A percentile compares a stretch with the other conserved stretches of the same genome.
Conservation (phyloP, 2,888 invertebrate genomes). For the Lissonota sp. region DNA sequence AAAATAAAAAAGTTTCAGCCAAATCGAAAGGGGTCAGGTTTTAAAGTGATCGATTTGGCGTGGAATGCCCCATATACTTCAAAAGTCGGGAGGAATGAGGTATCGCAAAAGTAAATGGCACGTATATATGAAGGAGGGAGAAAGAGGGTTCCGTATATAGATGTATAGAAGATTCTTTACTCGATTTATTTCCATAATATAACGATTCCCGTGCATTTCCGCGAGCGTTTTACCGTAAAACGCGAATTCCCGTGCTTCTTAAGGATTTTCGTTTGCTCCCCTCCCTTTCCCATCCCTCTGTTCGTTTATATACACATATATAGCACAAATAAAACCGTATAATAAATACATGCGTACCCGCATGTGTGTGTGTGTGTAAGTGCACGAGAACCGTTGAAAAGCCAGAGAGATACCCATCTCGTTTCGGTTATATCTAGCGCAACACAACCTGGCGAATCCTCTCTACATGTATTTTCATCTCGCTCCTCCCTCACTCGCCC, state of each 20-base stretch:
- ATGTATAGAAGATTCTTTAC: conserved; percentile 20
- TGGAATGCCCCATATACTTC: background rate
- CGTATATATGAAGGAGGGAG: conserved; percentile 32
- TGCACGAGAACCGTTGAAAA: conserved; percentile 13
- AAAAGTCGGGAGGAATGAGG: conserved; percentile 1
- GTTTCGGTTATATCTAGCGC: background rate
- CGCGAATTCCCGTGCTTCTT: conserved; percentile 65
- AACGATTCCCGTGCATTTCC: conserved; percentile 72
- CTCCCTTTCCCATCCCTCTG: background rate
- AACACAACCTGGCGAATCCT: background rate
- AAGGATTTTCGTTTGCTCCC: conserved; percentile 62
- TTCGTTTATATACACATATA: conserved; percentile 12
- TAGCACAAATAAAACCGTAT: background rate
- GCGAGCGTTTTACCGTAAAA: conserved; percentile 67
- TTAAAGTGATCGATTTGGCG: too few relatives aligned
- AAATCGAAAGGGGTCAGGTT: too few relatives aligned
- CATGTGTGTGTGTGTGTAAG: conserved; percentile 7
- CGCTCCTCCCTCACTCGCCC: background rate
- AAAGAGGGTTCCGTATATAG: conserved; percentile 25
- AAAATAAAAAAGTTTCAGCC: too few relatives aligned
- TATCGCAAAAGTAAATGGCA: conserved; percentile 59
- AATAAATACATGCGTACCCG: background rate
- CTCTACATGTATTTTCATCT: background rate
- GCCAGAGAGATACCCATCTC: conserved; percentile 21
- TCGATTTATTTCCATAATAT: conserved; percentile 75